Evolutionary conservation across 2,797 vertebrate species (phyloP).

Genomic region (Orientallactaga sibirica): DNA sequence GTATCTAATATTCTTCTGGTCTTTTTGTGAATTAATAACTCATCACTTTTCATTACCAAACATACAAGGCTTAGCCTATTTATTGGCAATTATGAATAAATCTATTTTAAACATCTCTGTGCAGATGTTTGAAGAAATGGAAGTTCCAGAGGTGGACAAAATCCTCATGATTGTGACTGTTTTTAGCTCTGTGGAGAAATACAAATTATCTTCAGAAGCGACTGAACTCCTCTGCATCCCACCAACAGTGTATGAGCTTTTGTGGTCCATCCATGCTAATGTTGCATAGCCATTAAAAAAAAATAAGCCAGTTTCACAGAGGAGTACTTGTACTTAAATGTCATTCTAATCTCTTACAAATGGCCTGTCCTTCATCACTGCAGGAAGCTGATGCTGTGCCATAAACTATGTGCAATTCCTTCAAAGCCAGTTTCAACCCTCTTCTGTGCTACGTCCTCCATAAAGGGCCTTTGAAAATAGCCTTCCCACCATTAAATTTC

Average conservation of each 20-base stretch:
- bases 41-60: not conserved
- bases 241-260: not conserved
- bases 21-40: not conserved
- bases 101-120: not conserved
- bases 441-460: not conserved
- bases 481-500: slow-evolving; percentile 9
- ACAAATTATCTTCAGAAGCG: not conserved
- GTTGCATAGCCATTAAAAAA: not conserved
- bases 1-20: not conserved
- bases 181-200: not conserved
- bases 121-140: not conserved
- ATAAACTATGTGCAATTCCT: not conserved
- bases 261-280: not conserved
- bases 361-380: not conserved
- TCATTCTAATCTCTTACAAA: not conserved
- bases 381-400: not conserved
- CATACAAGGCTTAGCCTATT: not conserved
- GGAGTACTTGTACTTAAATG: not conserved
- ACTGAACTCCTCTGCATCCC: not conserved
- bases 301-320: not conserved
- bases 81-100: slow-evolving; percentile 10
- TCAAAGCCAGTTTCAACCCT: not conserved
- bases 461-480: not conserved
- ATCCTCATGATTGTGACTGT: not conserved
- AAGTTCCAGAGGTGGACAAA: not conserved